phyloP scores from a whole-genome alignment of 30 jellyfish, hydroid and myxozoan species.

The Hydractinia symbiolongicarpus region DNA sequence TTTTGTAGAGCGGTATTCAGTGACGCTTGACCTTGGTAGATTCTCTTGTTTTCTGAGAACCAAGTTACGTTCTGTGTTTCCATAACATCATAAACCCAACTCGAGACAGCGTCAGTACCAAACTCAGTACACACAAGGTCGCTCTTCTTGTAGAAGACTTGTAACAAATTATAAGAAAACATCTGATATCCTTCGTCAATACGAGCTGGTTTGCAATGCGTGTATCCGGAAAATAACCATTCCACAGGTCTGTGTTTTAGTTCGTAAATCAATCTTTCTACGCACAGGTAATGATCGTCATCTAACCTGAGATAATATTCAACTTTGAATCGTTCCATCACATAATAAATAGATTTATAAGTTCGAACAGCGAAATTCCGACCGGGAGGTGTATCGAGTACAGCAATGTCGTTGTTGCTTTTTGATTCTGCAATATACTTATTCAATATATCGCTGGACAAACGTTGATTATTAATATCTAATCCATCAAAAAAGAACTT shows the following conservation, averaged over 20 bases:
- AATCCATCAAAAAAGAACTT: conserved; percentile 57
- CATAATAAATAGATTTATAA: conserved; percentile 57
- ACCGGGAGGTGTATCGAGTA: conserved; percentile 66
- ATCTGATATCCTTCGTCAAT: conserved; percentile 69
- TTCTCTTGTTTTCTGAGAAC: conserved; percentile 56
- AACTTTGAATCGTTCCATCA: conserved; percentile 24
- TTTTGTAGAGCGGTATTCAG: conserved; percentile 27
- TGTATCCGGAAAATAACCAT: conserved; percentile 67
- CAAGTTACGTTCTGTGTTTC: conserved; percentile 53
- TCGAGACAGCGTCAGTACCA: conserved; percentile 79
- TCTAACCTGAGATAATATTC: conserved; percentile 57
- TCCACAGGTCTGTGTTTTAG: conserved; percentile 44
- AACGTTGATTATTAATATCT: conserved; percentile 39
- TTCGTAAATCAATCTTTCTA: conserved; percentile 56
- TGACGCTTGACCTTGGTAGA: conserved; percentile 70
- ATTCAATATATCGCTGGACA: conserved; percentile 15
- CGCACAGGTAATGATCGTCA: conserved; percentile 69
- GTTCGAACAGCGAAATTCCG: conserved; percentile 53
- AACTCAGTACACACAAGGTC: conserved; percentile 50
- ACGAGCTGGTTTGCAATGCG: conserved; percentile 53
- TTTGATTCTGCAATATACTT: conserved; percentile 38
- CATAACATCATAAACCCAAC: conserved; percentile 69
- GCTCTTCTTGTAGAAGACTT: conserved; percentile 38
- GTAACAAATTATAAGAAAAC: conserved; percentile 49
- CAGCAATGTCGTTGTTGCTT: conserved; percentile 33